These are phyloP conservation scores for Orthonevra nobilis DNA, from an alignment of 2,888 invertebrate genomes.

Conservation along the genomic window DNA sequence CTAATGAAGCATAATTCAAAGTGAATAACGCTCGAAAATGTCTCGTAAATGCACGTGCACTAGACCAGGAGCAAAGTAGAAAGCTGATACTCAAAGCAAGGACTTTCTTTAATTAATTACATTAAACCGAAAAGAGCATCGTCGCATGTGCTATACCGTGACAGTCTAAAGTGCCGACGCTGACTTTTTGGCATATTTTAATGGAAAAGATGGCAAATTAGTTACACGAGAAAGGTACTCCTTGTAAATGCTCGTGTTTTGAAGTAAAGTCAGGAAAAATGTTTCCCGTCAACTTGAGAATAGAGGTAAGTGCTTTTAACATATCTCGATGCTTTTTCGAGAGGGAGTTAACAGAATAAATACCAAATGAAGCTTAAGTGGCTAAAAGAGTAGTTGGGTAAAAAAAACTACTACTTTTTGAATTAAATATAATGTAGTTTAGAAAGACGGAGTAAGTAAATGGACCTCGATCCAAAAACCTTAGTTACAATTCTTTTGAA, in stretches of 20 bases:
- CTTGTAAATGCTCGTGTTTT: background rate
- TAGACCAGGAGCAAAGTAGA: conserved; percentile 29
- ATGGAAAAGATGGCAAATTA: conserved; percentile 27
- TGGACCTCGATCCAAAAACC: too few species aligned
- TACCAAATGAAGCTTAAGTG: too few species aligned
- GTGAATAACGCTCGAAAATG: background rate
- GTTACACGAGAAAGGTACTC: background rate
- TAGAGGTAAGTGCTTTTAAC: too few species aligned
- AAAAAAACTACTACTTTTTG: too few species aligned
- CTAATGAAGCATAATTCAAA: conserved; percentile 50
- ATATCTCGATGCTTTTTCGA: too few species aligned
- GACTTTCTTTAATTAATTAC: conserved; percentile 52
- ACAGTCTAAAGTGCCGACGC: conserved; percentile 1
- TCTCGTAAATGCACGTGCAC: too few species aligned
- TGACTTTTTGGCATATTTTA: background rate
- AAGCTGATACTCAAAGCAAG: conserved; percentile 51
- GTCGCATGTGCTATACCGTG: background rate
- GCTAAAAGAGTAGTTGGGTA: too few species aligned
- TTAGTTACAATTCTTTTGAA: too few species aligned
- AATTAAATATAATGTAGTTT: too few species aligned
- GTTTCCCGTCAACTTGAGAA: background rate
- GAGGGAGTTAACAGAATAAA: too few species aligned
- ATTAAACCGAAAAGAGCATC: conserved; percentile 21
- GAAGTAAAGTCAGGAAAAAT: too few species aligned
- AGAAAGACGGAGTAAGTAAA: too few species aligned